Evolutionary conservation across 2,888 invertebrate genomes (phyloP), one percentile per base, ranked within the genome.

Genomic region (Drosophila dives): DNA sequence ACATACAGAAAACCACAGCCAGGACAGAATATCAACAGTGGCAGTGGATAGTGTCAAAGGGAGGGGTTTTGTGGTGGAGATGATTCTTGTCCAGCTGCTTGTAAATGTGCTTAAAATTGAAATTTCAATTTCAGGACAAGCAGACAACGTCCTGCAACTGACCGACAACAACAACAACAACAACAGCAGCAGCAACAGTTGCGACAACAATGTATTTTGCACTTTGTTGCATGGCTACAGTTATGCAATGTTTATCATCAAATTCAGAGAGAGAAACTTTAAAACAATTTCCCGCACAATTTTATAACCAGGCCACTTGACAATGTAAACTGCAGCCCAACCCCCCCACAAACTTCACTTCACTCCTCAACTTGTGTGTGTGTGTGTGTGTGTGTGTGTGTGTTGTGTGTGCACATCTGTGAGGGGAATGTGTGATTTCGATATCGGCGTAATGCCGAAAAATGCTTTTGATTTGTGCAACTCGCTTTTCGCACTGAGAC

Each of bases 21-120:
- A 32, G 64, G 50, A 72, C 56, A 68, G 74, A 53, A 73, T 69
- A 75, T 68, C 68, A 75, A 56, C 58, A 53, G 72, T 54, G 64
- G 49, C 32, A 59, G 0, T 29, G 29, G 64, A 50, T 33, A 60
- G 50, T 49, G 54, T 34, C 15, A 17, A 7, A 17, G 34, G 3
- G 29, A 10, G 40, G 20, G n/a, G 33, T 17, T 34, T 49, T 49
- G 26, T 54, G 62, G 34, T 23, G 40, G 40, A 64, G 63, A 54
- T 53, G 69, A 59, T 64, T 74, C 70, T 80, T 74, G 77, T 76
- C 75, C 80, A 72, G 72, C 64, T 73, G 75, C 69, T 79, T 67
- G 80, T 73, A 81, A 73, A 77, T 83, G 83, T 77, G 81, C 68
- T 81, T 77, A 76, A 81, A 81, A 83, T 83, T 83, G 79, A 83